A percentile compares a stretch with the other conserved stretches of the same genome.
Conservation (phyloP, 2,113 vertebrate species). For the Eudyptes chrysolophus region DNA sequence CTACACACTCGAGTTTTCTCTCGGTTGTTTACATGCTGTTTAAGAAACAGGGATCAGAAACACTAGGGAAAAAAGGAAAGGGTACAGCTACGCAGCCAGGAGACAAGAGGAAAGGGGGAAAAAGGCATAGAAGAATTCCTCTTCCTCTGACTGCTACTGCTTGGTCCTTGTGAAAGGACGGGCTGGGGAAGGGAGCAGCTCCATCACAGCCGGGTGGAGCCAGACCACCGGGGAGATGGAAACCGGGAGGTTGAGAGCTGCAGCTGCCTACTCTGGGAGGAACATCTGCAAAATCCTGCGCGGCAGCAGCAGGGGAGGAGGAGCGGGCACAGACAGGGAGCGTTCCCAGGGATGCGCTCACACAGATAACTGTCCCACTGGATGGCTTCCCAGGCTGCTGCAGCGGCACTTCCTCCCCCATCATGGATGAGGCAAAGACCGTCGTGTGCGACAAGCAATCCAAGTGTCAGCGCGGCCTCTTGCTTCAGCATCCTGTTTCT, state of each 20-base stretch:
- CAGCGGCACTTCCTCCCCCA: background rate
- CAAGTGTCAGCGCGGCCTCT: background rate
- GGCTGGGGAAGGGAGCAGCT: conserved; percentile 4
- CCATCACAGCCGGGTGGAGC: background rate
- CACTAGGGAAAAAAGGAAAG: background rate
- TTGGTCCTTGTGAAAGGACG: background rate
- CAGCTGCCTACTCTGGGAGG: conserved; percentile 49
- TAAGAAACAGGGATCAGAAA: background rate
- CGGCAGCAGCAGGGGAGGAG: conserved; percentile 12
- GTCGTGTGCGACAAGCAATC: background rate
- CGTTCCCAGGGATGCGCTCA: background rate
- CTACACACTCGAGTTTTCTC: background rate
- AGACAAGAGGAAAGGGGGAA: background rate
- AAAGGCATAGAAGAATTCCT: background rate
- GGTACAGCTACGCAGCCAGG: background rate
- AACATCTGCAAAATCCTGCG: conserved; percentile 49
- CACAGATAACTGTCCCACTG: conserved; percentile 4
- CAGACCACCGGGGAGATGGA: conserved; percentile 48
- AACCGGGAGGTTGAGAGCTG: background rate
- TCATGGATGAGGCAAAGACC: background rate
- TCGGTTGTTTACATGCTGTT: background rate
- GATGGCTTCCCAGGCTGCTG: conserved; percentile 21
- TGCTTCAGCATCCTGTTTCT: background rate
- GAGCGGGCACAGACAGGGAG: background rate
- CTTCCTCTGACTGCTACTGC: background rate